phyloP scores from a whole-genome alignment of 2,113 vertebrate species.

The Xiphorhynchus elegans region DNA sequence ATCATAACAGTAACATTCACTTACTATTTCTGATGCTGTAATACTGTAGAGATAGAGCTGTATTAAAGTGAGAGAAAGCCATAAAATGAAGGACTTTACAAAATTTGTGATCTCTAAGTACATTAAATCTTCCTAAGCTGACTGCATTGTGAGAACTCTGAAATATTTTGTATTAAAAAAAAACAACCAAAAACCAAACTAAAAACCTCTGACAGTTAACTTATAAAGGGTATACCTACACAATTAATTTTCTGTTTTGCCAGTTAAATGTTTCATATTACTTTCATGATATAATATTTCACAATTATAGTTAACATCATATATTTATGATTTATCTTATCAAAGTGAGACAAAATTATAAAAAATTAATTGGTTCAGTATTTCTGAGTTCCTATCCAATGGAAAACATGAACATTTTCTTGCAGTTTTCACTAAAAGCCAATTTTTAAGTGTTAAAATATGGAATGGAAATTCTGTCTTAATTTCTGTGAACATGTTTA shows the following conservation, averaged over 20 bases:
- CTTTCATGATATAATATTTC: not conserved
- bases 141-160: not conserved
- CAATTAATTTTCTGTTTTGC: not conserved
- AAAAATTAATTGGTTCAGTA: not conserved
- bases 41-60: not conserved
- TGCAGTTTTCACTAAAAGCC: not conserved
- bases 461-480: not conserved
- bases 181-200: not conserved
- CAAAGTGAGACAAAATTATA: not conserved
- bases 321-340: not conserved
- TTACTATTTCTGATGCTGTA: constrained; percentile 11
- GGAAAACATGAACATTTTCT: not conserved
- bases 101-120: not conserved
- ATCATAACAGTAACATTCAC: not conserved
- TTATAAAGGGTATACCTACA: not conserved
- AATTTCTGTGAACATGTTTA: not conserved
- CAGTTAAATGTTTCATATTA: not conserved
- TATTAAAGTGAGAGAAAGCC: not conserved
- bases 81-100: constrained; percentile 41
- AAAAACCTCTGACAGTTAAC: not conserved
- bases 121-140: constrained; percentile 21
- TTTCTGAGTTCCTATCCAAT: not conserved
- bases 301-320: not conserved
- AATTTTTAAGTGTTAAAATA: not conserved
- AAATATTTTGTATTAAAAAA: not conserved